Base-by-base conservation (phyloP, 2,888 invertebrate species). In the Epistrophe grossulariae region DNA sequence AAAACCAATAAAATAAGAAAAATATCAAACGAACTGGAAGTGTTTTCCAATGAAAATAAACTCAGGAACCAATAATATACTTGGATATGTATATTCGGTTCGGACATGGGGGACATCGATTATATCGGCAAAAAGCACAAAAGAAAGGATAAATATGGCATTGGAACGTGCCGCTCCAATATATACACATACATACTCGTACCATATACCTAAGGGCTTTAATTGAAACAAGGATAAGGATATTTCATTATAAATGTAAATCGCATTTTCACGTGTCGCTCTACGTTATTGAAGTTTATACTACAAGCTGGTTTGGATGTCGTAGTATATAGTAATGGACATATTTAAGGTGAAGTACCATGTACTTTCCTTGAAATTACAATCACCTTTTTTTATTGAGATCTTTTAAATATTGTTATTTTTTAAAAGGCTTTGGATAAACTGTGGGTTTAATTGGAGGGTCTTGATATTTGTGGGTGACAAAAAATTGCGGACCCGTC, bases 161-260 rank as follows among this genome's bases (percentile, higher is more conserved):
- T 9, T 40, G 43, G 62, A 62, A 62, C 62, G 43, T 62, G 28
- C 15, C 10, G 35, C 13, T 15, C 4, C 15, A 31, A 64, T 31
- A 8, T 7, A 9, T 4, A 4, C 2, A 13, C 24, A 40, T 9
- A 35, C 9, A 8, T 35, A 40, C 31, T 31, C n/a, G n/a, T n/a
- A n/a, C n/a, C n/a, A n/a, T 43, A 24, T 24, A 24, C 24, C 24
- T 11, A 43, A 40, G 2, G 62, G 43, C 28, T 15, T 28, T n/a
- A 19, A 79, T 43, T 79, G 72, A 66, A 66, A 50, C 31, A 24
- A 55, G 57, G 79, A 45, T 71, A 68, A 28, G 50, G 64, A 52
- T 35, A 59, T 35, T 35, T 60, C 59, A 81, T 77, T 72, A 60
- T 40, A 77, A 66, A 77, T 84, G 80, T 71, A 77, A 80, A 84